phyloP scores from a whole-genome alignment of 2,797 vertebrate genomes.

The Botia kubotai region DNA sequence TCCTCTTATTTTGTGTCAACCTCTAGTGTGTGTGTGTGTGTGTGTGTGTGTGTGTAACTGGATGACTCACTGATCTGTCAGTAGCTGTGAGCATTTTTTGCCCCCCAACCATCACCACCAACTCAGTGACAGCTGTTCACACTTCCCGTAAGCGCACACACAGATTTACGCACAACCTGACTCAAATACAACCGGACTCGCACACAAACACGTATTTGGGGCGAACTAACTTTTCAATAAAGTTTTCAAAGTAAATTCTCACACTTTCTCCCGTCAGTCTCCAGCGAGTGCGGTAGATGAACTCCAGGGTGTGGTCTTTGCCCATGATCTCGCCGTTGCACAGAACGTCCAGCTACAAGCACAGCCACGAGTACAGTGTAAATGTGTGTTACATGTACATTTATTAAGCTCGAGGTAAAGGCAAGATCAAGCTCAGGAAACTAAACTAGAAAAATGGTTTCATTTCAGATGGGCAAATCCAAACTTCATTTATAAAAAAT shows the following conservation, averaged over 20 bases:
- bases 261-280: conserved; percentile 91
- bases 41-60: conserved; percentile 38
- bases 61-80: conserved; percentile 59
- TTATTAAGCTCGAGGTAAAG: not conserved
- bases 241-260: not conserved
- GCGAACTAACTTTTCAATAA: conserved; percentile 39
- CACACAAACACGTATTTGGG: conserved; percentile 10
- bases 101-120: conserved; percentile 36
- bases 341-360: conserved; percentile 92
- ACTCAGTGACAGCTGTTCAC: conserved; percentile 56
- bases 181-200: not conserved
- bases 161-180: not conserved
- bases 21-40: not conserved
- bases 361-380: conserved; percentile 14
- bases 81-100: conserved; percentile 31
- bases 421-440: not conserved
- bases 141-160: conserved; percentile 39
- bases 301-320: conserved; percentile 97
- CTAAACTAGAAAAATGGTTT: not conserved
- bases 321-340: conserved; percentile 99
- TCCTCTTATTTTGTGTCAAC: conserved; percentile 32
- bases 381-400: not conserved
- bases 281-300: conserved; percentile 99
- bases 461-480: not conserved
- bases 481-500: not conserved